Percentiles rank a stretch among this genome's conserved stretches.
Evolutionary conservation across 2,113 vertebrate genomes (phyloP).

Genomic region (Stegostoma tigrinum): DNA sequence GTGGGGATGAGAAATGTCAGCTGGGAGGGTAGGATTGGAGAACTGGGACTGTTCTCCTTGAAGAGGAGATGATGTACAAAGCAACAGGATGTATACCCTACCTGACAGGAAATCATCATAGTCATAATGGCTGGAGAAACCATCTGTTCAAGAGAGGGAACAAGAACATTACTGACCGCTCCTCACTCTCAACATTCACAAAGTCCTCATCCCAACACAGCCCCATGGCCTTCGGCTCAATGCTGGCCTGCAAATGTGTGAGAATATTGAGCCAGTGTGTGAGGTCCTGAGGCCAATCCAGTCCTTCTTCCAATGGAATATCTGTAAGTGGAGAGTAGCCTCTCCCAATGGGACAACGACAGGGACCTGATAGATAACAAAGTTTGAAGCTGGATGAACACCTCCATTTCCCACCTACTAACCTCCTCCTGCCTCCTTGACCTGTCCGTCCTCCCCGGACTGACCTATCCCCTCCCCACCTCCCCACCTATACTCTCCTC

Average conservation of each 20-base stretch:
- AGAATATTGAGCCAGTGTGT: too few relatives aligned
- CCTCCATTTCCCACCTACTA: too few relatives aligned
- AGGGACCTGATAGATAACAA: neutral
- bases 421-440: too few relatives aligned
- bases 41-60: neutral
- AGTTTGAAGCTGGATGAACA: too few relatives aligned
- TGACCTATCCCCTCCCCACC: too few relatives aligned
- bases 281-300: neutral
- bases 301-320: neutral
- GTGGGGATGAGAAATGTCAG: too few relatives aligned
- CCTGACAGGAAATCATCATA: neutral
- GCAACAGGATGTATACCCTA: neutral
- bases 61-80: neutral
- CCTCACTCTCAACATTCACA: neutral
- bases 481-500: too few relatives aligned
- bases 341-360: neutral
- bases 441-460: too few relatives aligned
- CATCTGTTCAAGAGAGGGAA: neutral
- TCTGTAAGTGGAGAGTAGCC: neutral
- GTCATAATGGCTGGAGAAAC: neutral
- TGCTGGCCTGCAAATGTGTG: neutral
- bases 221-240: neutral
- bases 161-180: neutral
- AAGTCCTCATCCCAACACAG: neutral
- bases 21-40: neutral